Base-by-base conservation (phyloP, 2,888 invertebrate genomes). In the Ashinkailepas kermadecensis region DNA sequence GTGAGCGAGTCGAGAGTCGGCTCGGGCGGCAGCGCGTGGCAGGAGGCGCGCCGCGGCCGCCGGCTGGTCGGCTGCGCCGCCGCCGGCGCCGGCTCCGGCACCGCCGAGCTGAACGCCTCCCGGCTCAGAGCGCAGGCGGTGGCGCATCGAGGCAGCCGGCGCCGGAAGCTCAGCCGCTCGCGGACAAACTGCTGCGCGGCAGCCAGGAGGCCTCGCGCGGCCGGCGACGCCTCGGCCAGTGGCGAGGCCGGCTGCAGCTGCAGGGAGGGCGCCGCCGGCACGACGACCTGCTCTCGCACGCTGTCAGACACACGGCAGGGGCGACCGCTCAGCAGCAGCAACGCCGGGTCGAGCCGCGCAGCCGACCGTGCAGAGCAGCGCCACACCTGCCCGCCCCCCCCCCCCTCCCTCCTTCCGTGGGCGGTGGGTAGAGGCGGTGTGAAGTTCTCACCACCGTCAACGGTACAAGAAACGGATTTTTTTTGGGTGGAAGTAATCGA, bases 141-240 rank as follows among this genome's bases (percentile, higher is more conserved):
- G 70, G 39, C 54, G 18, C 54, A 56, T 2, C 74, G 54, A 4
- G 74, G 4, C 56, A 12, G 4, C 12, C 74, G 74, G 2, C 74
- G 74, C 56, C 74, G 74, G 74, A 74, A 74, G 21, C 74, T 74
- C 10, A 74, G 74, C 10, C 74, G 18, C 21, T 74, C 74, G 18
- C 56, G 54, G 15, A 74, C 74, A 21, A 74, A 74, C 74, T 74
- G 74, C 56, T 74, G 74, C 21, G 74, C 74, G 9, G 74, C 74
- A 9, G 74, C 74, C 21, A 74, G 74, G 21, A 74, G 54, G 74
- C 74, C 74, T 18, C 74, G 74, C 39, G 2, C 39, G 59, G 59
- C 11, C 7, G 59, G 59, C 74, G 74, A 10, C 21, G 74, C 18
- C 21, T 54, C 21, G 21, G 74, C 2, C 56, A 21, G 56, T 18